Base-by-base conservation (phyloP, 2,888 invertebrate genomes). In the Drosophila kambysellisi region DNA sequence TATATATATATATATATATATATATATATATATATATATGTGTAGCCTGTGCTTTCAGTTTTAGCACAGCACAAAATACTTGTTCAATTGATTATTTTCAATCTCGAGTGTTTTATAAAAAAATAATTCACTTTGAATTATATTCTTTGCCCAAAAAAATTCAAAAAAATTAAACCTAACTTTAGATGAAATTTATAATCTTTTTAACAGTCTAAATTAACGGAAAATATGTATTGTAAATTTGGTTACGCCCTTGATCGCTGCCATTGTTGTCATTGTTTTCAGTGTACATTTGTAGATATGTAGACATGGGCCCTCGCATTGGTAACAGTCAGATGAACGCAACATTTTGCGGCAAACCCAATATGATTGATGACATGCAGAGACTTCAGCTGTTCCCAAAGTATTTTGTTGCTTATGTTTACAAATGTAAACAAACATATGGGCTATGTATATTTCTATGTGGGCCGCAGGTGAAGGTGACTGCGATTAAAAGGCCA, bases 301-400 rank as follows among this genome's bases (percentile, higher is more conserved):
- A 15, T 25, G 7, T 41, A 41, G 9, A 9, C 9, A 17, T 41
- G n/a, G 12, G 15, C 15, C 3, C 12, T 15, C 12, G 46, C 20
- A 46, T 46, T 46, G 46, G 20, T 2, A 46, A 25, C 46, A 46
- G 12, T 51, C 33, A 46, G 65, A 61, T 61, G 64, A 30, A 53
- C 63, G 70, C 50, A 43, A 43, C 20, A 32, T 11, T 29, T 32
- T 56, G 58, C 41, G 41, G 33, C 71, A 60, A 51, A 53, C 57
- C 57, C 41, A 63, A 5, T 58, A 68, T 76, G 76, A 76, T 76
- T 76, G 76, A 76, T 76, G 68, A 53, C 43, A n/a, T 17, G 29
- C 35, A 41, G 41, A 20, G 30, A 35, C 37, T 41, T 29, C 51
- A n/a, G 59, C 35, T 62, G 63, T 29, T n/a, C 33, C 64, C 46